A percentile compares a stretch with the other conserved stretches of the same genome.
Conservation (phyloP, 2,888 invertebrate species). For the Linnaemya vulpina region DNA sequence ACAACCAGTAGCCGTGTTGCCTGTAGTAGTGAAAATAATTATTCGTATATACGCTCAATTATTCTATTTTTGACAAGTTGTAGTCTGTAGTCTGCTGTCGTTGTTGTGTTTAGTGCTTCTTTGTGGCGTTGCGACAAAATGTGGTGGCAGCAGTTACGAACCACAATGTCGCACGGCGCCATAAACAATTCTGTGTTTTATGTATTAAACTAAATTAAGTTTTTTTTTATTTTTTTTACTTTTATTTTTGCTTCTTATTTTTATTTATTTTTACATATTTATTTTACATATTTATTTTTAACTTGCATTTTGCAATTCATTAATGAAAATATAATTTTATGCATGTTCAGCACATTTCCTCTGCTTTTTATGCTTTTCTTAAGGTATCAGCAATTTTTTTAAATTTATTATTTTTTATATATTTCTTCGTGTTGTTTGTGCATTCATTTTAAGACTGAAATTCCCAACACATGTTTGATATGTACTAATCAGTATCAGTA, state of each 20-base stretch:
- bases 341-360: constrained; percentile 56
- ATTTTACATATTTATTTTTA: neutral
- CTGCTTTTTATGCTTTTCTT: neutral
- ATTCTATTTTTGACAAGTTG: too few relatives aligned
- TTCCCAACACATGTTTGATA: constrained; percentile 20
- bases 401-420: neutral
- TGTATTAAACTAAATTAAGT: too few relatives aligned
- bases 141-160: too few relatives aligned
- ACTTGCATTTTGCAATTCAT: constrained; percentile 29
- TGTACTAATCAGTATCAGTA: constrained; percentile 11
- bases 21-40: too few relatives aligned
- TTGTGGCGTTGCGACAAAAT: too few relatives aligned
- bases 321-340: constrained; percentile 50
- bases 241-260: constrained; percentile 6
- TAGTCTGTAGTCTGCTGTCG: too few relatives aligned
- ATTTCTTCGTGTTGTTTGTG: constrained; percentile 1
- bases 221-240: neutral
- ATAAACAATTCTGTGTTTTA: too few relatives aligned
- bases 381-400: neutral
- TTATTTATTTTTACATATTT: neutral
- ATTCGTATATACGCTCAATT: too few relatives aligned
- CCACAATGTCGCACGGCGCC: too few relatives aligned
- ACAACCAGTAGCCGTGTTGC: too few relatives aligned
- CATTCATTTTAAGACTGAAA: constrained; percentile 4
- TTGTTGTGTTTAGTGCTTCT: too few relatives aligned